A percentile compares a stretch with the other conserved stretches of the same genome.
These are phyloP conservation scores for Caenorhabditis remanei DNA, from an alignment of 1,140 invertebrate species.

Conservation along the genomic window DNA sequence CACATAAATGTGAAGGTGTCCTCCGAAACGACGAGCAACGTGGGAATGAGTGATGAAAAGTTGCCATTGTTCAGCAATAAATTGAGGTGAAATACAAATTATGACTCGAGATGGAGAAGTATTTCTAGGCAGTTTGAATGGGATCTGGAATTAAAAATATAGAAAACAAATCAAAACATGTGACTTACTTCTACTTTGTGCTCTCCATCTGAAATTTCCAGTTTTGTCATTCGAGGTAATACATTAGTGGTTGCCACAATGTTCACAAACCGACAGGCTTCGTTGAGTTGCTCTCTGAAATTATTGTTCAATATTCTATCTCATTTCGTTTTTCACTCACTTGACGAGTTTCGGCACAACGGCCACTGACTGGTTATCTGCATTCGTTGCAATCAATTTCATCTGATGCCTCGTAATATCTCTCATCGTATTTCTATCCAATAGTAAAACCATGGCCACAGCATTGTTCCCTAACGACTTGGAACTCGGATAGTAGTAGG, in stretches of 20 bases:
- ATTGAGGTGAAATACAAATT: slow-evolving; percentile 56
- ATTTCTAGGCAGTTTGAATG: not conserved
- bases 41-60: not conserved
- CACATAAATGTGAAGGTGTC: slow-evolving; percentile 54
- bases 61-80: slow-evolving; percentile 58
- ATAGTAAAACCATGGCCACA: not conserved
- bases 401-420: not conserved
- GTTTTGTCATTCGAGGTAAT: not conserved
- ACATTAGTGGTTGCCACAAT: not conserved
- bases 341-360: not conserved
- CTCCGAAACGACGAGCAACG: slow-evolving; percentile 10
- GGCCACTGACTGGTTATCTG: not conserved
- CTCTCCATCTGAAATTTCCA: not conserved
- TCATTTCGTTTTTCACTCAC: not conserved
- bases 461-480: not conserved
- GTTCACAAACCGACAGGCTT: not conserved
- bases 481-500: slow-evolving; percentile 3
- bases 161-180: too few species aligned
- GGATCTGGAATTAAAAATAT: not conserved
- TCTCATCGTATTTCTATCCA: slow-evolving; percentile 17
- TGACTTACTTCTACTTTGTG: not conserved
- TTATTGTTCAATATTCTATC: not conserved
- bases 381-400: not conserved
- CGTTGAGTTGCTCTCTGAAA: not conserved
- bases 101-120: not conserved